Conservation (phyloP, 2,797 vertebrate genomes). For the Platyrinchus mystaceus region DNA sequence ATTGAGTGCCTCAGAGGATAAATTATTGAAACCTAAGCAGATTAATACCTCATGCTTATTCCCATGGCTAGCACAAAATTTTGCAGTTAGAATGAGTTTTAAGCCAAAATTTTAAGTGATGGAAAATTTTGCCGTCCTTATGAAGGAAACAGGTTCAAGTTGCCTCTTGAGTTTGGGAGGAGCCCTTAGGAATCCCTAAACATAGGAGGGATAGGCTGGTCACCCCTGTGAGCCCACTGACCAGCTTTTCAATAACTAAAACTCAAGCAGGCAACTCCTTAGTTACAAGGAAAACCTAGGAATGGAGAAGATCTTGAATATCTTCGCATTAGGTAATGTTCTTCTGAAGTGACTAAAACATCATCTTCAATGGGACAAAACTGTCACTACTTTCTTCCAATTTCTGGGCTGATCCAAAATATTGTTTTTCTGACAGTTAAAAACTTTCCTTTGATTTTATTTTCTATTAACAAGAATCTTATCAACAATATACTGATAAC, state of each 20-base stretch:
- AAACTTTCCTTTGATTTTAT: not conserved
- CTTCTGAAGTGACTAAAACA: not conserved
- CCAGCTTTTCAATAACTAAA: not conserved
- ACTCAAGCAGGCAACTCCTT: not conserved
- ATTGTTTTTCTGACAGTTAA: not conserved
- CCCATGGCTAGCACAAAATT: constrained; percentile 50
- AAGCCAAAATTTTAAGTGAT: constrained; percentile 36
- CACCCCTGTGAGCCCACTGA: not conserved
- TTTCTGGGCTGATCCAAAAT: not conserved
- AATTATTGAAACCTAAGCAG: constrained; percentile 62
- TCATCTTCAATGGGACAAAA: not conserved
- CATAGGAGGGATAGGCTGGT: not conserved
- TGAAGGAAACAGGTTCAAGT: constrained; percentile 10
- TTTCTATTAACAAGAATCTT: not conserved
- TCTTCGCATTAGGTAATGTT: not conserved
- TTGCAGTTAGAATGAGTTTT: constrained; percentile 36
- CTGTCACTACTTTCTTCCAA: not conserved
- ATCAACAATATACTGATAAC: not conserved
- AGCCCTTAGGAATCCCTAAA: not conserved
- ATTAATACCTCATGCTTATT: constrained; percentile 61
- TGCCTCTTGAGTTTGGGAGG: not conserved
- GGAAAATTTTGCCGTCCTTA: constrained; percentile 28
- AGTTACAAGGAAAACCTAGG: not conserved
- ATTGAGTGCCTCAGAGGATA: constrained; percentile 50
- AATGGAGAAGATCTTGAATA: not conserved